phyloP scores from a whole-genome alignment of 2,797 vertebrate genomes.

The Nannoperca australis region DNA sequence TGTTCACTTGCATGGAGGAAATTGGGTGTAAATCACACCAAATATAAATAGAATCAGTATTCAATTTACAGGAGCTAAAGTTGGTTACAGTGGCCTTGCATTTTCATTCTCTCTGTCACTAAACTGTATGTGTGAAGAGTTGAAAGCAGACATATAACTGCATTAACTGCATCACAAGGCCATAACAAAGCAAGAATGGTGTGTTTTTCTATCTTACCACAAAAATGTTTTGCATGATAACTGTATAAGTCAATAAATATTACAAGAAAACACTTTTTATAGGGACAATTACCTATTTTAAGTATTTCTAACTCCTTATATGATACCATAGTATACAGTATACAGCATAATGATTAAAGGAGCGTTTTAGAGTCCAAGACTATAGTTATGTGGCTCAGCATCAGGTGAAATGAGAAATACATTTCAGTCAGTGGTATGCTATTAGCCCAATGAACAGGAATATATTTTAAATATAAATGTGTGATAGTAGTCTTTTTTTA shows the following conservation, averaged over 20 bases:
- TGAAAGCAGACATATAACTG: conserved; percentile 19
- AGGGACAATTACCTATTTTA: background rate
- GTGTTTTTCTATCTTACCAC: background rate
- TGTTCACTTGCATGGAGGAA: conserved; percentile 94
- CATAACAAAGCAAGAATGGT: background rate
- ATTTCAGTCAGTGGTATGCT: background rate
- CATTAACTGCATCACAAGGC: conserved; percentile 23
- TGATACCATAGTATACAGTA: background rate
- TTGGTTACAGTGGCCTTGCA: conserved; percentile 67
- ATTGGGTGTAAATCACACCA: conserved; percentile 91
- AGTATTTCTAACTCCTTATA: background rate
- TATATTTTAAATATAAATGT: conserved; percentile 25
- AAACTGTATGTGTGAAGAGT: conserved; percentile 19
- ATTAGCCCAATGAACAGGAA: conserved; percentile 2
- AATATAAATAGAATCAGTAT: conserved; percentile 93
- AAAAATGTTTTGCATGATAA: background rate
- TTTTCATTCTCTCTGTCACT: conserved; percentile 46
- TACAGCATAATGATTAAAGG: background rate
- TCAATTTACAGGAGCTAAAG: conserved; percentile 80
- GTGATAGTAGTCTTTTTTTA: background rate
- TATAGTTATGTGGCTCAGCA: background rate
- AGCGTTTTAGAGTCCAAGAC: background rate
- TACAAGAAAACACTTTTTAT: background rate
- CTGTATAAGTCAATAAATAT: background rate
- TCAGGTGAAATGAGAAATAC: background rate